Percentiles rank a stretch among this genome's conserved stretches.
Evolutionary conservation across 35 echinoderm and acorn worm genomes (phyloP).

Genomic region (Apostichopus parvimensis): DNA sequence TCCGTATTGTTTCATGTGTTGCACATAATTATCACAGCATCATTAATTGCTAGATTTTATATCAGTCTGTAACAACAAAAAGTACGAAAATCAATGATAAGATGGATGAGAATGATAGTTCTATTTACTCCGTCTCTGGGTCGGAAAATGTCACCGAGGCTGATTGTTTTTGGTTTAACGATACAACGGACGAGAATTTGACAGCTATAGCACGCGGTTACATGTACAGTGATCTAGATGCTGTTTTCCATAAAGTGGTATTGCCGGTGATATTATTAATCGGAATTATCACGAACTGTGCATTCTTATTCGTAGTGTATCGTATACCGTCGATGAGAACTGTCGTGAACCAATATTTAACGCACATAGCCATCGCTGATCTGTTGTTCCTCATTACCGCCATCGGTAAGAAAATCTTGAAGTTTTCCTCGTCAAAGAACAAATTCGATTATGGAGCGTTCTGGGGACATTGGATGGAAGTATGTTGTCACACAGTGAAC

Average conservation of each 20-base stretch:
- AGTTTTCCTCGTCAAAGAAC: constrained; percentile 56
- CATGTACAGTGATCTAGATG: constrained; percentile 9
- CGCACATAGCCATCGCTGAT: constrained; percentile 74
- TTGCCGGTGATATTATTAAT: constrained; percentile 68
- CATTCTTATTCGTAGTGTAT: constrained; percentile 76
- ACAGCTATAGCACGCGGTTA: background rate
- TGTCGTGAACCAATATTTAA: constrained; percentile 77
- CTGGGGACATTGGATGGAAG: constrained; percentile 43
- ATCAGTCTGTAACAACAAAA: too few species aligned
- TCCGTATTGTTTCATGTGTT: too few species aligned
- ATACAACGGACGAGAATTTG: background rate
- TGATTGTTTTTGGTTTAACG: background rate
- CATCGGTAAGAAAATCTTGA: constrained; percentile 62
- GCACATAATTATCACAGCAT: too few species aligned
- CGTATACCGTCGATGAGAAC: constrained; percentile 81
- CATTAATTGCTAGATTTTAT: too few species aligned
- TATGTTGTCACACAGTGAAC: constrained; percentile 45
- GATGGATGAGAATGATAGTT: constrained; percentile 15
- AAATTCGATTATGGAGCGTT: constrained; percentile 21
- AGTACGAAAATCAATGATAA: background rate
- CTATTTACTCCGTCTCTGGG: background rate
- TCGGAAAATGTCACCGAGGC: background rate
- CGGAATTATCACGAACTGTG: constrained; percentile 68
- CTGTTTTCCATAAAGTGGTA: constrained; percentile 25
- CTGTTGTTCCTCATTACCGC: constrained; percentile 66